Base-by-base conservation (phyloP, 53 echinoderm and acorn worm species). In the Glandiceps talaboti region DNA sequence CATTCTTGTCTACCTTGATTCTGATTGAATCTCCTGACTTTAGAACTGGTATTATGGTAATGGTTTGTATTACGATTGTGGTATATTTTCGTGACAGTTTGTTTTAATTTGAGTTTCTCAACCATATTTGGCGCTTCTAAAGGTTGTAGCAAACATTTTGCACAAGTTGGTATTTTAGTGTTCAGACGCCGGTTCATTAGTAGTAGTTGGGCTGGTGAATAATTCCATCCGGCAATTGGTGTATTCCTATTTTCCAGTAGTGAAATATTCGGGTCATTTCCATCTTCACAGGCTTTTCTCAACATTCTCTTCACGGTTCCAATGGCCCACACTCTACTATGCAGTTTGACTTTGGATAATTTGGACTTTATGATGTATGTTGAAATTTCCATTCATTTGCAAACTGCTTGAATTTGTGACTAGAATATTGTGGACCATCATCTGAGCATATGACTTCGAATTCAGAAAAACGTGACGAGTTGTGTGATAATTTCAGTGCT, bases 211-310 rank as follows among this genome's bases (percentile, higher is more conserved):
- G 64, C 64, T 45, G 64, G 64, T 45, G 64, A 45, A 45, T 45
- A 45, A 45, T 45, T 45, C 32, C 32, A 77, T 64, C 73, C 84
- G 28, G 77, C 84, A 27, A 84, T 28, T 33, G 84, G 84, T 27
- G 83, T 83, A 76, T 83, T 83, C 0, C 83, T 76, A 77, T 77
- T 77, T 77, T 83, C 83, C 14, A 83, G 78, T 31, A 78, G 78
- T 30, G 79, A 79, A 31, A 31, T 30, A 30, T 84, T 73, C 12
- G 78, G 78, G 77, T 76, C 76, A 0, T 25, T 25, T 1, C 83
- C 75, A 76, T 78, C 30, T 74, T 31, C 33, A 25, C 27, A 1
- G 33, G 72, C 76, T 1, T 82, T 75, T n/a, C 73, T 79, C 29
- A 78, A 20, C 64, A 45, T 45, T 45, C 20, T 45, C 6, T 81